Conservation (phyloP, 2,888 invertebrate genomes). For the Cheiracanthium punctorium region DNA sequence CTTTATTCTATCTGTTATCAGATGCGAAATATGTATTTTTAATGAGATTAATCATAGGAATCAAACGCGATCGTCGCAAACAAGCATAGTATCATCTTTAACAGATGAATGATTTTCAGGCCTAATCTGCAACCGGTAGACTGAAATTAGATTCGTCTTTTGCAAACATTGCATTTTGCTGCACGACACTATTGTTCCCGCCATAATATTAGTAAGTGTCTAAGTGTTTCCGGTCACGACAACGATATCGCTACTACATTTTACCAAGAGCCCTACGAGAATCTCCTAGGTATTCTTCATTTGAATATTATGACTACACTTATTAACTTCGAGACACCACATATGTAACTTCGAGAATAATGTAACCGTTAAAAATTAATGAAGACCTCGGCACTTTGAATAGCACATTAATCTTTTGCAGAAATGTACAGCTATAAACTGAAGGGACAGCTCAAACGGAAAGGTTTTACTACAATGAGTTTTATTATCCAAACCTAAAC, state of each 20-base stretch:
- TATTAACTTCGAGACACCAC: no score
- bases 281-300: no score
- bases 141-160: not conserved
- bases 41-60: not conserved
- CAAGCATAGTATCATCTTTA: not conserved
- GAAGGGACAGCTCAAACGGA: no score
- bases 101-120: not conserved
- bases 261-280: not conserved
- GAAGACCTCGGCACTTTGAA: not conserved
- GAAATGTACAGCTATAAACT: no score
- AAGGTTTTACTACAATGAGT: no score
- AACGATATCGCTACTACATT: not conserved
- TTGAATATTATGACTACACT: no score
- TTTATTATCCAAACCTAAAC: no score
- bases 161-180: not conserved
- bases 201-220: no score
- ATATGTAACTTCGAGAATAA: no score
- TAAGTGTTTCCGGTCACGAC: slow-evolving; percentile 29
- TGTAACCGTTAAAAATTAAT: no score
- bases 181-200: slow-evolving; percentile 21
- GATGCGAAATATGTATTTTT: no score
- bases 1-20: no score
- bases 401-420: not conserved
- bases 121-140: not conserved
- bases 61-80: not conserved